Evolutionary conservation across 1,140 invertebrate species (phyloP).

Genomic region (Ooceraea biroi): DNA sequence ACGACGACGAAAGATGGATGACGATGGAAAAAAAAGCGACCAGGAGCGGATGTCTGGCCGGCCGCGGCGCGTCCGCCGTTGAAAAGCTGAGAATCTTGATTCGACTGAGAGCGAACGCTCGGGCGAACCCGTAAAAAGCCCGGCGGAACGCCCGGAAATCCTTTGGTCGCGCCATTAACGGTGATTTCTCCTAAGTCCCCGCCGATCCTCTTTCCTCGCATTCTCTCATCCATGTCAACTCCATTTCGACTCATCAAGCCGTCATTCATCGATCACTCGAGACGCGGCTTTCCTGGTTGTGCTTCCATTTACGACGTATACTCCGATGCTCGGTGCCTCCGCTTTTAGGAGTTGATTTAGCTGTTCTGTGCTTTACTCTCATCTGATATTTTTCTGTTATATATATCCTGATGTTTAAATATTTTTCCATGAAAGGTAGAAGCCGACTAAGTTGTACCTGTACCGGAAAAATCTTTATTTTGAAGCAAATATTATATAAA

Average conservation of each 20-base stretch:
- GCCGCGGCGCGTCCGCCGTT: slow-evolving; percentile 64
- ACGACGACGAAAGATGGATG: slow-evolving; percentile 73
- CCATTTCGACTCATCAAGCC: slow-evolving; percentile 58
- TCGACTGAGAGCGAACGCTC: slow-evolving; percentile 75
- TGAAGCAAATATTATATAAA: neutral
- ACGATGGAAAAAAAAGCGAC: slow-evolving; percentile 62
- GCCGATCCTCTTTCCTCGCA: slow-evolving; percentile 68
- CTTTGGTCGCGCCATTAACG: slow-evolving; percentile 80
- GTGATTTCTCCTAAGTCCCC: slow-evolving; percentile 77
- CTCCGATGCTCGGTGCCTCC: neutral
- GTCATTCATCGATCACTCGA: slow-evolving; percentile 54
- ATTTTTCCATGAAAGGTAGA: neutral
- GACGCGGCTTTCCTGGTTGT: neutral
- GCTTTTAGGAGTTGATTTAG: neutral
- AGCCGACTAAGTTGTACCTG: too few species aligned
- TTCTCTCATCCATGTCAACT: slow-evolving; percentile 66
- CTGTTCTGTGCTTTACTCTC: neutral
- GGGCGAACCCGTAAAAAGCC: slow-evolving; percentile 50
- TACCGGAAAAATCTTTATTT: slow-evolving; percentile 17
- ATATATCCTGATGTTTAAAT: too few species aligned
- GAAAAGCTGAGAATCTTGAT: slow-evolving; percentile 80
- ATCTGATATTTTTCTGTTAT: too few species aligned
- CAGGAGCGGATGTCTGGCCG: slow-evolving; percentile 40
- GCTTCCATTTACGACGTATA: neutral
- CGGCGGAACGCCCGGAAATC: slow-evolving; percentile 72